Conservation (phyloP, 2,888 invertebrate genomes). For the Andrena camellia region DNA sequence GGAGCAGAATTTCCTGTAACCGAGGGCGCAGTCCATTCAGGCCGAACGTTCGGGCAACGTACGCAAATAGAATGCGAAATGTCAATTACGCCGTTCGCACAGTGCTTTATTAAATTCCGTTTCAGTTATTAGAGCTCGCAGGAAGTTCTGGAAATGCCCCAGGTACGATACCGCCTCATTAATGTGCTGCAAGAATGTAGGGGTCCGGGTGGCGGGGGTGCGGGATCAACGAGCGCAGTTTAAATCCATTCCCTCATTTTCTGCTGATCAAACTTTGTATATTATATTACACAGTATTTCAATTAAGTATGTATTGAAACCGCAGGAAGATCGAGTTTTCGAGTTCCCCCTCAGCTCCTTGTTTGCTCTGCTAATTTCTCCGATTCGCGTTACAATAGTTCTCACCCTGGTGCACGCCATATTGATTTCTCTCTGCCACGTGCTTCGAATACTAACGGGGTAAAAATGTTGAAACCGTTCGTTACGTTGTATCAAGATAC, state of each 20-base stretch:
- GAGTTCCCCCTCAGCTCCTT: neutral
- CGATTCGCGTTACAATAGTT: neutral
- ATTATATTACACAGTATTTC: constrained; percentile 24
- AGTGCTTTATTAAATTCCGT: constrained; percentile 59
- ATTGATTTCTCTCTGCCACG: neutral
- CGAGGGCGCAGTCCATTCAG: constrained; percentile 31
- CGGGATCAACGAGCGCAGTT: constrained; percentile 41
- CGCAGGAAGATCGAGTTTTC: neutral
- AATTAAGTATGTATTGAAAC: constrained; percentile 23
- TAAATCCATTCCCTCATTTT: constrained; percentile 46
- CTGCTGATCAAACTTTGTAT: constrained; percentile 39
- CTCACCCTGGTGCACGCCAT: neutral
- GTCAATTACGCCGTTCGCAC: constrained; percentile 59
- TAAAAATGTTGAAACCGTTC: neutral
- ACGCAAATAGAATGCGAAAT: constrained; percentile 73
- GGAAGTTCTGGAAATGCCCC: constrained; percentile 50
- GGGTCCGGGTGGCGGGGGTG: neutral
- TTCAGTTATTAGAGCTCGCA: constrained; percentile 55
- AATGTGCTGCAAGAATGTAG: constrained; percentile 34
- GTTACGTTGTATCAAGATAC: too few relatives aligned
- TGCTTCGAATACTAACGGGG: neutral
- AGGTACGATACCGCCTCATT: constrained; percentile 55
- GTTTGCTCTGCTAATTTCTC: neutral
- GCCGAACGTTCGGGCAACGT: constrained; percentile 55
- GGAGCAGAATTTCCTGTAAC: constrained; percentile 32